These are phyloP conservation scores for Eledona agricola DNA, from an alignment of 2,888 invertebrate species.

Conservation along the genomic window DNA sequence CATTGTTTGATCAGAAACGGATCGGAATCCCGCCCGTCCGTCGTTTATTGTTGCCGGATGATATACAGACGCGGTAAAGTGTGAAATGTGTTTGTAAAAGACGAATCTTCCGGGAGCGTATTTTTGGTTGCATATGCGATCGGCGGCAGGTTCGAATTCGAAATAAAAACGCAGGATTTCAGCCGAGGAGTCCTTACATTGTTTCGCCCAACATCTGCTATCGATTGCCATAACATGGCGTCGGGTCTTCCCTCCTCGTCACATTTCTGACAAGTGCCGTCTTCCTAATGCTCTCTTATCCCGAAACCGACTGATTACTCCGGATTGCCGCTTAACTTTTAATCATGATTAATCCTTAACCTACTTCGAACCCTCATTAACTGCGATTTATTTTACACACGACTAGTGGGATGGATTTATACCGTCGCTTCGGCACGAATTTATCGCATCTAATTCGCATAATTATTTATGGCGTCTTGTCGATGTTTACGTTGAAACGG, in stretches of 20 bases:
- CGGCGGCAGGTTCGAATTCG: too few relatives aligned
- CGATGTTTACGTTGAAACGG: conserved; percentile 35
- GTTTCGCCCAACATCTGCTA: conserved; percentile 23
- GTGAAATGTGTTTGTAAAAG: conserved; percentile 4
- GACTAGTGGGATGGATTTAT: conserved; percentile 30
- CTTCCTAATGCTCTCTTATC: conserved; percentile 22
- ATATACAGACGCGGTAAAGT: conserved; percentile 1
- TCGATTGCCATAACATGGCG: conserved; percentile 16
- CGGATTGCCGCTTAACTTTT: conserved; percentile 43
- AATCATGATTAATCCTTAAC: conserved; percentile 45
- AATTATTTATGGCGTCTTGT: conserved; percentile 35
- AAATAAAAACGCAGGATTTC: too few relatives aligned
- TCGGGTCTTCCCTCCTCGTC: conserved; percentile 4
- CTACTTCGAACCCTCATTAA: conserved; percentile 44
- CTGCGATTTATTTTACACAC: conserved; percentile 40
- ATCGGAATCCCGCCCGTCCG: conserved; percentile 4
- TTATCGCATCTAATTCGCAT: conserved; percentile 25
- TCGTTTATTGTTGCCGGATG: conserved; percentile 10
- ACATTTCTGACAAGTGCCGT: conserved; percentile 20
- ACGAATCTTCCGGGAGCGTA: neutral
- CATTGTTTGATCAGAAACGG: conserved; percentile 7
- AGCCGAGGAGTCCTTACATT: too few relatives aligned
- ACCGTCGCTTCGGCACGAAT: conserved; percentile 16
- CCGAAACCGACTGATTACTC: conserved; percentile 37
- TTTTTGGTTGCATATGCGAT: too few relatives aligned